phyloP scores from a whole-genome alignment of 2,888 invertebrate genomes.

The Tinea trinotella region DNA sequence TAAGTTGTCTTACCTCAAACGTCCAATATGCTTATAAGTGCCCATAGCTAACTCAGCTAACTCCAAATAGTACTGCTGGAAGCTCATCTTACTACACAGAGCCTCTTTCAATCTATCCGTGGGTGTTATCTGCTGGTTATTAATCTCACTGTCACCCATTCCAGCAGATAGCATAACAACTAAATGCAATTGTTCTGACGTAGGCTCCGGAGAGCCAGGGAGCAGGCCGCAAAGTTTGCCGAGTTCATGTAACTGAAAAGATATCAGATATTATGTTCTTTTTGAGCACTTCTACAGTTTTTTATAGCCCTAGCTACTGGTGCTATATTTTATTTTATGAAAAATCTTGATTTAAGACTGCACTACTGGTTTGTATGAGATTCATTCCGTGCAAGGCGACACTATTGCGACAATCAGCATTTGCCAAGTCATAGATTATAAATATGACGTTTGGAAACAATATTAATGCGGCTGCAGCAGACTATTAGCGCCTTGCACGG shows the following conservation, averaged over 20 bases:
- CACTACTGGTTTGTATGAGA: too few relatives aligned
- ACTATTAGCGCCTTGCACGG: too few relatives aligned
- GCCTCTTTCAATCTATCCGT: slow-evolving; percentile 92
- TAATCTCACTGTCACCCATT: slow-evolving; percentile 82
- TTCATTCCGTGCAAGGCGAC: too few relatives aligned
- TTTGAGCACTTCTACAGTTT: too few relatives aligned
- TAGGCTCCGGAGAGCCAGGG: slow-evolving; percentile 82
- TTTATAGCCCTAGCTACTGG: too few relatives aligned
- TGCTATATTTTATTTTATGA: too few relatives aligned
- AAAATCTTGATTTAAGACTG: too few relatives aligned
- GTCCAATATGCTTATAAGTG: slow-evolving; percentile 94
- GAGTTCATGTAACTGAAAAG: slow-evolving; percentile 80
- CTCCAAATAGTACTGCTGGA: slow-evolving; percentile 93
- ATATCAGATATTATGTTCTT: too few relatives aligned
- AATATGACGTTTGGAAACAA: too few relatives aligned
- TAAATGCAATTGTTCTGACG: slow-evolving; percentile 90
- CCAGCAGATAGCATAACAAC: slow-evolving; percentile 93
- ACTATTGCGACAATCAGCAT: too few relatives aligned
- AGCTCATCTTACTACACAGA: slow-evolving; percentile 88
- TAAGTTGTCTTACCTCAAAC: slow-evolving; percentile 68
- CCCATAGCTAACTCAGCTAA: slow-evolving; percentile 95
- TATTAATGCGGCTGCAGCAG: too few relatives aligned
- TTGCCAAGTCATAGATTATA: too few relatives aligned
- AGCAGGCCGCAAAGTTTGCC: slow-evolving; percentile 93
- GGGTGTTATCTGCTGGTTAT: slow-evolving; percentile 68